These are phyloP conservation scores for Drosophila flavopinicola DNA, from an alignment of 2,888 invertebrate species.

Conservation along the genomic window DNA sequence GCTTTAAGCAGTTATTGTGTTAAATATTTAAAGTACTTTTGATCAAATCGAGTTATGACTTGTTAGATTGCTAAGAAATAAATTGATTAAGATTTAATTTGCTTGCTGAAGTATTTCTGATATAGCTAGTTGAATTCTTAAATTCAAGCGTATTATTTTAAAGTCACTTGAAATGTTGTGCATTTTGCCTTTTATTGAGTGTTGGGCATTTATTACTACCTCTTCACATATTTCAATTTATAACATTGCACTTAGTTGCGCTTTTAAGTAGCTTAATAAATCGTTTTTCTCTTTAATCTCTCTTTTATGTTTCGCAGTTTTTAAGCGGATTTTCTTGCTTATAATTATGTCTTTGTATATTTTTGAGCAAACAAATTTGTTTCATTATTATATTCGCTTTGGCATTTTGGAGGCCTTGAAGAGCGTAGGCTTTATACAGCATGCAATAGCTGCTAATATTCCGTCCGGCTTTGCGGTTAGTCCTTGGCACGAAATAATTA, in stretches of 20 bases:
- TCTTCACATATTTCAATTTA: background rate
- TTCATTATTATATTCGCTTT: conserved; percentile 2
- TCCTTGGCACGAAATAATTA: conserved; percentile 57
- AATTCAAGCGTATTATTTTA: background rate
- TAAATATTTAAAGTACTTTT: conserved; percentile 50
- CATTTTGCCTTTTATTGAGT: too few relatives aligned
- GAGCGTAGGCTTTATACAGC: background rate
- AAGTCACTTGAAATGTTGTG: background rate
- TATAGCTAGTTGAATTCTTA: background rate
- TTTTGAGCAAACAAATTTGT: conserved; percentile 3
- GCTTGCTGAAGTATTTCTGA: conserved; percentile 2
- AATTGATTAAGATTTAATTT: conserved; percentile 23
- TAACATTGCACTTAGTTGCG: background rate
- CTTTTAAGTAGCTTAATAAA: background rate
- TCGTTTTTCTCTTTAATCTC: background rate
- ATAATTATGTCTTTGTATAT: conserved; percentile 19
- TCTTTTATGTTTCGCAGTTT: conserved; percentile 8
- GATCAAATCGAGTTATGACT: conserved; percentile 29
- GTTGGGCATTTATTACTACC: too few relatives aligned
- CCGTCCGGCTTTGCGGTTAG: conserved; percentile 33
- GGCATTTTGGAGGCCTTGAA: background rate
- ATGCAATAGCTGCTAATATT: conserved; percentile 25
- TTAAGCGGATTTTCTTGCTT: conserved; percentile 39
- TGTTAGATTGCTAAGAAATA: conserved; percentile 24
- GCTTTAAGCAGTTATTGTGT: conserved; percentile 50